These are phyloP conservation scores for Grammatotria lemairii DNA, from an alignment of 2,113 vertebrate genomes.

Conservation along the genomic window DNA sequence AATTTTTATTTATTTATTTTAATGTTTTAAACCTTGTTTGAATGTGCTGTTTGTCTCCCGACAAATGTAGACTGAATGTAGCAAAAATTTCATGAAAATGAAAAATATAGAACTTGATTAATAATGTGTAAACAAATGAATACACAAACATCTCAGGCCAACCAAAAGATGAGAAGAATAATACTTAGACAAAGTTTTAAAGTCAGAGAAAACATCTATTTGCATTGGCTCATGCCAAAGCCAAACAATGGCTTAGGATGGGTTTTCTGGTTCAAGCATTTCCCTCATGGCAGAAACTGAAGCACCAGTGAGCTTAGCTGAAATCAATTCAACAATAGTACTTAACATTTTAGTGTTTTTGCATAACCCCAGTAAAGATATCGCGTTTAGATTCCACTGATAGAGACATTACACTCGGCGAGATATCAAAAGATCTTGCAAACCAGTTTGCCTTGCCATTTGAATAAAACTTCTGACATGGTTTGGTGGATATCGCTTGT, in stretches of 20 bases:
- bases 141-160: background rate
- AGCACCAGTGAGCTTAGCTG: background rate
- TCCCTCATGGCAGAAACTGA: background rate
- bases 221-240: background rate
- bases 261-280: background rate
- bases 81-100: background rate
- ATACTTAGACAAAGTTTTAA: background rate
- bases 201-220: background rate
- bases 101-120: background rate
- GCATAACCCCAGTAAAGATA: background rate
- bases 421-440: constrained; percentile 10
- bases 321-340: constrained; percentile 2
- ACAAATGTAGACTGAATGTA: background rate
- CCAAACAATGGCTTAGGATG: background rate
- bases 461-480: constrained; percentile 18
- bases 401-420: background rate
- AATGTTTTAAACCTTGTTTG: background rate
- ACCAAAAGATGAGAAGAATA: background rate
- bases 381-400: background rate
- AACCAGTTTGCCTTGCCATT: constrained; percentile 10
- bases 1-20: background rate
- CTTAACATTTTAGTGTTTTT: background rate
- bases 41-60: background rate
- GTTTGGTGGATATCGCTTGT: background rate
- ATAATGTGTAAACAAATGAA: background rate